A percentile compares a stretch with the other conserved stretches of the same genome.
Evolutionary conservation across 37 sponge, comb jelly and placozoan species (phyloP).

Genomic region (Aplysina aerophoba): DNA sequence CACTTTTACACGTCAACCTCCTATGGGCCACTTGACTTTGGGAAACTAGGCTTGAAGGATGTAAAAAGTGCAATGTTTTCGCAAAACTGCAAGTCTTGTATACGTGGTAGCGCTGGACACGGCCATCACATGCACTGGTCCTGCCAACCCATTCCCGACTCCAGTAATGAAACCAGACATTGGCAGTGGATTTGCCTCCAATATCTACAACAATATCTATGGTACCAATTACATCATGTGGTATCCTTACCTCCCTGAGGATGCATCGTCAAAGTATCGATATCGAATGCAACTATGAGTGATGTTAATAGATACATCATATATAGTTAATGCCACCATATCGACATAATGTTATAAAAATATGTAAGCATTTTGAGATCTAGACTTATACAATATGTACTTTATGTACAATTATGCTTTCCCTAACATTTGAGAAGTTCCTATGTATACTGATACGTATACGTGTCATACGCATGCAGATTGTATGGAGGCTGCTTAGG

Average conservation of each 20-base stretch:
- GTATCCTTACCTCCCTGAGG: conserved; percentile 50
- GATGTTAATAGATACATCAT: too few relatives aligned
- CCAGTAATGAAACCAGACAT: conserved; percentile 49
- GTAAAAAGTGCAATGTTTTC: neutral
- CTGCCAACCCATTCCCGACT: conserved; percentile 56
- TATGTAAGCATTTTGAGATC: too few relatives aligned
- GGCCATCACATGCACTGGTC: conserved; percentile 41
- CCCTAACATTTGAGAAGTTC: too few relatives aligned
- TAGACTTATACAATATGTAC: too few relatives aligned
- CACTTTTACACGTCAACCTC: conserved; percentile 24
- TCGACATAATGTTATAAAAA: too few relatives aligned
- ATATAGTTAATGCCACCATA: too few relatives aligned
- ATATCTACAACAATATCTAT: conserved; percentile 69
- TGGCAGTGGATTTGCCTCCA: conserved; percentile 56
- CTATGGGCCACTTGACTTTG: conserved; percentile 46
- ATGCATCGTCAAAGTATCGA: conserved; percentile 49
- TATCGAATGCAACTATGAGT: conserved; percentile 31
- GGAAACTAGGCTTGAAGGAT: conserved; percentile 59
- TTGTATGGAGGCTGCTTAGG: too few relatives aligned
- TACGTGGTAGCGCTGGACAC: conserved; percentile 23
- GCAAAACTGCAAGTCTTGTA: conserved; percentile 26
- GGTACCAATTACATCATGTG: conserved; percentile 83
- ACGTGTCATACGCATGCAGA: too few relatives aligned
- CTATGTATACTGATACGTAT: too few relatives aligned
- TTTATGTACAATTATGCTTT: too few relatives aligned